Evolutionary conservation across 2,888 invertebrate species (phyloP), one percentile per base, ranked within the genome.

Genomic region (Capitulum mitella): DNA sequence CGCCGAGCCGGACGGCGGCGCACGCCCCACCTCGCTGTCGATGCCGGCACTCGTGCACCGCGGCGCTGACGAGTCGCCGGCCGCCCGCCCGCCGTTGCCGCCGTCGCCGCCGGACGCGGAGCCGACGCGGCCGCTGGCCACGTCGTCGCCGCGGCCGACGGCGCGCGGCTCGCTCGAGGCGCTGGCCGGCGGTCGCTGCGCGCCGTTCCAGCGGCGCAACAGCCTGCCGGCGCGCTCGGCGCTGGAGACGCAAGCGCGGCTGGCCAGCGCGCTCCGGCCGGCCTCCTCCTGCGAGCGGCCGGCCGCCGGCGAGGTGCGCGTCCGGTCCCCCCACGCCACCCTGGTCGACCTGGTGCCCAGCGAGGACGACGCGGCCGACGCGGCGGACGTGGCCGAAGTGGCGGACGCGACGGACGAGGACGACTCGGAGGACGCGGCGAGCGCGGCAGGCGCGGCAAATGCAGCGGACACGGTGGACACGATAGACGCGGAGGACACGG

Each of bases 231-330:
- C 83, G 89, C 89, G 81, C 87, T 88, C 78, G 90, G 91, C 70
- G 89, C 89, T 0, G 91, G 92, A 83, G 91, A 91, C 2, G 92
- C 92, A 92, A 90, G 91, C 0, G 85, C 92, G 77, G 91, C 70
- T 70, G 70, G 5, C 8, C 10, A 40, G 70, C 29, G 37, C 37
- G 70, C 70, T 70, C 10, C 70, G 70, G 37, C 40, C 70, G 3
- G 70, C 22, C 40, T 70, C 70, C 26, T 40, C 70, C 29, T 40
- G 70, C 26, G 58, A 58, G 6, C 58, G 58, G 6, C 40, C 26
- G 26, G 22, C 70, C 40, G 37, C 37, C 37, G 70, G 40, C 70
- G 37, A 70, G 70, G 70, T 70, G 22, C 70, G 70, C 26, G 70
- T 70, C 1, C 70, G 26, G 10, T 70, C 70, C 40, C 70, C 70